Conservation (phyloP, 2,113 vertebrate species). For the Craseonycteris thonglongyai region DNA sequence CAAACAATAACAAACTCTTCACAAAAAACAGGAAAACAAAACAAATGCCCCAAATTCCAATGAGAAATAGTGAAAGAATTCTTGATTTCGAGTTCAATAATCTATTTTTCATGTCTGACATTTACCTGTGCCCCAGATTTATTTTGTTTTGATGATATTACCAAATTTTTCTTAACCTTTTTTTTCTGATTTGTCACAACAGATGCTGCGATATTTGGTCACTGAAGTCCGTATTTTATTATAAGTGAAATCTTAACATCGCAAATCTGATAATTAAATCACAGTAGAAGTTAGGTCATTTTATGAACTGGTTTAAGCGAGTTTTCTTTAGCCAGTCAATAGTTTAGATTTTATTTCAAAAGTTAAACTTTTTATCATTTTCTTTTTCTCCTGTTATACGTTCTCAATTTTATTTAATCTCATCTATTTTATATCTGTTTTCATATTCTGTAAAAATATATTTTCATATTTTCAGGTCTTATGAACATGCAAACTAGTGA, state of each 20-base stretch:
- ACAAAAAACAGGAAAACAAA: background rate
- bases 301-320: background rate
- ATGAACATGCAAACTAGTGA: background rate
- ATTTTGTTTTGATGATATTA: background rate
- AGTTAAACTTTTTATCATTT: background rate
- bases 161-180: background rate
- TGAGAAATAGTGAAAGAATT: background rate
- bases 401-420: background rate
- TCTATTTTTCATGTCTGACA: background rate
- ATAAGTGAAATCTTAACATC: background rate
- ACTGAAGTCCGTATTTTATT: background rate
- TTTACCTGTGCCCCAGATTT: background rate
- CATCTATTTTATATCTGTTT: background rate
- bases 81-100: background rate
- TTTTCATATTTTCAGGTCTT: background rate
- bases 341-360: background rate
- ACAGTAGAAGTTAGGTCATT: background rate
- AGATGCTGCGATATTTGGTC: background rate
- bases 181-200: background rate
- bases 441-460: background rate
- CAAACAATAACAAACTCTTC: background rate
- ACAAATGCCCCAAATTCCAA: background rate
- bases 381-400: background rate
- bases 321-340: background rate
- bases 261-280: background rate